Evolutionary conservation across 2,888 invertebrate species (phyloP), one percentile per base, ranked within the genome.

Genomic region (Athalia cordata): DNA sequence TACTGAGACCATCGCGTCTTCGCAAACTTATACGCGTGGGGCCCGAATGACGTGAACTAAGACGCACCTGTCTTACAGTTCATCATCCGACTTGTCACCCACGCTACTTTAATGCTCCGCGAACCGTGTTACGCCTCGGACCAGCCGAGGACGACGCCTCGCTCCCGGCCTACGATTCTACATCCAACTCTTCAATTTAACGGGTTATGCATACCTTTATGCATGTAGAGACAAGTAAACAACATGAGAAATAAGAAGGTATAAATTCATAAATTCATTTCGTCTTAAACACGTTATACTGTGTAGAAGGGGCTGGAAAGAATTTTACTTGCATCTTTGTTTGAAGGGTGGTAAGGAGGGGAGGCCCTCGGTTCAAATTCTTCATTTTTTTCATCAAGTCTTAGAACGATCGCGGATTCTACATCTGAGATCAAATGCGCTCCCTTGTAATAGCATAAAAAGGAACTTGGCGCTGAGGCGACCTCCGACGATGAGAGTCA

Each of bases 1-100:
- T 47, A 59, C 52, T 72, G 45, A 57, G 47, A 9, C 52, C 52
- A 55, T 29, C 50, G 50, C 75, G 75, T 29, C 62, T 64, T 61
- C 75, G 62, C 62, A 50, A 57, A 29, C 29, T 29, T 29, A 29
- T 29, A 49, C 75, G 62, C 75, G 50, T 75, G 50, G 75, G 62
- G 74, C 74, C 70, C 50, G 50, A n/a, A 7, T 47, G 64, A 50
- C 50, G 75, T 50, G 59, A 62, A 61, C 50, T n/a, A 64, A 7
- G 49, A 15, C 75, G 89, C 89, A 90, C 89, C 90, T 89, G 90
- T 86, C 87, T 84, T 86, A 84, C 87, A 86, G 88, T 89, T 87
- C 87, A 87, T 89, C 89, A 90, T 87, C 86, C 84, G 81, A 81
- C 85, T 85, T 87, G 89, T 89, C 89, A 90, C 89, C 89, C 89